Evolutionary conservation across 1,140 invertebrate genomes (phyloP), one percentile per base, ranked within the genome.

Genomic region (Leptinotarsa lineolata): DNA sequence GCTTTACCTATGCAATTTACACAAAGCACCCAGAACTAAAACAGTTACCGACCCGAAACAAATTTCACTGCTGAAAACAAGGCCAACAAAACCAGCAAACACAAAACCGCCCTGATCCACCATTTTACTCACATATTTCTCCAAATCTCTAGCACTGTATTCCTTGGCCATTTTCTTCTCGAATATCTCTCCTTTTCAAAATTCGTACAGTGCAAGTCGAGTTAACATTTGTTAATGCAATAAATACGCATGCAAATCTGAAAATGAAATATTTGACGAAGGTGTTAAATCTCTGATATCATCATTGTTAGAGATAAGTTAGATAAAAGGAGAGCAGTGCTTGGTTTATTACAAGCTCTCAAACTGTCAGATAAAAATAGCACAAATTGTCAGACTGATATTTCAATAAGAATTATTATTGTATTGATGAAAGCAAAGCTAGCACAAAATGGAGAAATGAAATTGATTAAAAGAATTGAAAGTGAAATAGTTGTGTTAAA

Each of bases 41-140:
- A 54, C 48, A 54, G 13, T n/a, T 54, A 12, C 15, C 48, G 48
- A 54, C 13, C n/a, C 48, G 13, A 54, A 54, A n/a, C 15, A 54
- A n/a, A 54, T 15, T n/a, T n/a, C 48, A 54, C 30, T 30, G 30
- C n/a, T n/a, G 13, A 54, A 54, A n/a, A 4, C 3, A 54, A 54
- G 48, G 30, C 48, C 48, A 54, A 54, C 48, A 54, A 54, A n/a
- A 15, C 3, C 48, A 54, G 3, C 48, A 54, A 54, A 54, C 13
- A 54, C 59, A 72, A 69, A 24, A 69, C 12, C 18, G 48, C 39
- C 46, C 13, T 4, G 13, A 70, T 21, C 54, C 16, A 11, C 61
- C n/a, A 54, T 60, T 59, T 58, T 81, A 81, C 80, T 81, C 77
- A 81, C 80, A 60, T 81, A 81, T 81, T 78, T 79, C 18, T 80